Evolutionary conservation across 2,797 vertebrate genomes (phyloP).

Genomic region (Darevskia nairensis): DNA sequence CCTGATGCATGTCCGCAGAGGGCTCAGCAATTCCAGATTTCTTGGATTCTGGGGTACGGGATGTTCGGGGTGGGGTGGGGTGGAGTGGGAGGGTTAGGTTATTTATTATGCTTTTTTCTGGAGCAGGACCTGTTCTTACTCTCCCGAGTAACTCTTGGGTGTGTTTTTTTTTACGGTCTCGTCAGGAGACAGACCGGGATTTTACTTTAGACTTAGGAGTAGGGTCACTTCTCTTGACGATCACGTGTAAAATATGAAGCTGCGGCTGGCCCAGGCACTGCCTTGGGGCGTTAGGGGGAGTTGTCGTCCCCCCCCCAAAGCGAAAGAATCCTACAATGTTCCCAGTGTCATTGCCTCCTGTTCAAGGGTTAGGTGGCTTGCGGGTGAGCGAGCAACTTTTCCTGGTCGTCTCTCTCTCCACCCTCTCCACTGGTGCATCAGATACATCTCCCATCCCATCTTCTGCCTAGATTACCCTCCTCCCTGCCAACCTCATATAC

Average conservation of each 20-base stretch:
- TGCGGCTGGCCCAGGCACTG: not conserved
- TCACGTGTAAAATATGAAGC: rapidly evolving
- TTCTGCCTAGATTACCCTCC: not conserved
- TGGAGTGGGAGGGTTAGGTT: not conserved
- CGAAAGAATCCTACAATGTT: not conserved
- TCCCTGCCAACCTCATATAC: not conserved
- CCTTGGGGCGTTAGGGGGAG: not conserved
- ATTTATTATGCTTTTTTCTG: constrained; percentile 32
- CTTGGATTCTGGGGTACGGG: not conserved
- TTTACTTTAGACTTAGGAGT: not conserved
- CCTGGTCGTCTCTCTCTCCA: not conserved
- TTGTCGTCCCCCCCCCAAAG: not conserved
- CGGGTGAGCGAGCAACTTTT: not conserved
- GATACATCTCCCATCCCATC: not conserved
- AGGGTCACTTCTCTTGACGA: not conserved
- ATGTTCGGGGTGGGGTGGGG: not conserved
- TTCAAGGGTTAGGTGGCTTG: not conserved
- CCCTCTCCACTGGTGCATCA: not conserved
- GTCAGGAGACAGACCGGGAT: not conserved
- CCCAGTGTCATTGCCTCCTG: not conserved
- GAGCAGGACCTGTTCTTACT: constrained; percentile 24
- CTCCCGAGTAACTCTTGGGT: constrained; percentile 24
- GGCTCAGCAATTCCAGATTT: not conserved
- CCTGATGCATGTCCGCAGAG: constrained; percentile 44
- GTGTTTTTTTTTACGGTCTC: not conserved